Percentiles rank a stretch among this genome's conserved stretches.
phyloP scores from a whole-genome alignment of 2,113 vertebrate species.

The Meriones unguiculatus region DNA sequence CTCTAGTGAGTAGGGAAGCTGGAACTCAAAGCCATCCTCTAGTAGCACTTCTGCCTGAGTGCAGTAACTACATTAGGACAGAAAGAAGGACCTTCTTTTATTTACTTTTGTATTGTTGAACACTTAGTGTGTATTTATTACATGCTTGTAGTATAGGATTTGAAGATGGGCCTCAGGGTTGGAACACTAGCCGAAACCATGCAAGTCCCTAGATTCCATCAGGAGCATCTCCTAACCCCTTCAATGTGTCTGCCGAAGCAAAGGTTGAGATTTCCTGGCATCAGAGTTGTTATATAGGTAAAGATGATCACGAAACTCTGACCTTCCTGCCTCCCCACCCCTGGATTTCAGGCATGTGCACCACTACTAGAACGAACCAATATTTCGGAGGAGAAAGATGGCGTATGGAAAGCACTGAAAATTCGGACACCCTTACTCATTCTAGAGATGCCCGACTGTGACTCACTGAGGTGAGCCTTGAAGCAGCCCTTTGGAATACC shows the following conservation, averaged over 20 bases:
- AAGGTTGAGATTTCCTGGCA: slow-evolving; percentile 9
- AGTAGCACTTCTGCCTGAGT: neutral
- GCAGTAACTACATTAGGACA: neutral
- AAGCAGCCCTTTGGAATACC: neutral
- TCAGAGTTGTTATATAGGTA: no score
- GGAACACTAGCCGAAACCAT: neutral
- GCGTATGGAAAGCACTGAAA: neutral
- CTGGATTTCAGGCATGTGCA: no score
- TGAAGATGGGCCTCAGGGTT: neutral
- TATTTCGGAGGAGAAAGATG: slow-evolving; percentile 42
- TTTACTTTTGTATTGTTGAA: slow-evolving; percentile 11
- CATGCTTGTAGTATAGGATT: neutral
- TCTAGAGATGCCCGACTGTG: neutral
- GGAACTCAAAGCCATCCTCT: neutral
- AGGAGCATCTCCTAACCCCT: neutral
- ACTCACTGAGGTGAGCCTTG: neutral
- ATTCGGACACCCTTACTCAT: neutral
- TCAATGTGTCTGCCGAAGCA: neutral
- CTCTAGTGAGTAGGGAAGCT: neutral
- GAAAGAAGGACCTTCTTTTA: neutral
- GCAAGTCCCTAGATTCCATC: neutral
- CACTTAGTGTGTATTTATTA: neutral
- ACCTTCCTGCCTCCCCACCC: no score
- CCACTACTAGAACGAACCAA: neutral
- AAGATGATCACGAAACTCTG: neutral